These are phyloP conservation scores for Caenorhabditis latens DNA, from an alignment of 1,140 invertebrate genomes.

Conservation along the genomic window DNA sequence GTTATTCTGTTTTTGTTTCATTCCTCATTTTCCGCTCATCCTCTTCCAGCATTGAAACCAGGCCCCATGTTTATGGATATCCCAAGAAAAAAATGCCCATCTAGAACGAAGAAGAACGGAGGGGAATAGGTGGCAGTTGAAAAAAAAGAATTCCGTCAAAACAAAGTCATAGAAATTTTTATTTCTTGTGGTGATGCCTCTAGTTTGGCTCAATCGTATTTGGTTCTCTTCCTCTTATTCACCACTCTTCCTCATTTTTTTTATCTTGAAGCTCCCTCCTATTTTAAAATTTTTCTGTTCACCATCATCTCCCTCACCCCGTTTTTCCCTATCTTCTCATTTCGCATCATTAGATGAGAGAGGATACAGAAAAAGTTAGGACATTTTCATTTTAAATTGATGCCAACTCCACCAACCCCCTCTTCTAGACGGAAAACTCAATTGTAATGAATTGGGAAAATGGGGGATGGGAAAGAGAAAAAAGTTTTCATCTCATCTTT, in stretches of 20 bases:
- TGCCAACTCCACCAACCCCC: not conserved
- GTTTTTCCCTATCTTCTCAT: too few species aligned
- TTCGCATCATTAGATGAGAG: too few species aligned
- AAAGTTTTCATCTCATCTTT: not conserved
- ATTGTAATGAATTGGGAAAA: not conserved
- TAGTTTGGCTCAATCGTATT: conserved; percentile 49
- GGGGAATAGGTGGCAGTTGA: conserved; percentile 24
- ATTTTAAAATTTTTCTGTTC: not conserved
- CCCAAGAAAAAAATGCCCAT: not conserved
- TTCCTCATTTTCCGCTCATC: not conserved
- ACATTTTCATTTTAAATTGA: too few species aligned
- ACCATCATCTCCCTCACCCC: not conserved
- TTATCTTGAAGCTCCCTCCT: not conserved
- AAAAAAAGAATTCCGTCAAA: conserved; percentile 38
- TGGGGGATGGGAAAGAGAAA: not conserved
- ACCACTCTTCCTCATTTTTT: not conserved
- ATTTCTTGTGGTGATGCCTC: conserved; percentile 36
- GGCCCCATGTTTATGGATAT: conserved; percentile 44
- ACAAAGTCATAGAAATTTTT: conserved; percentile 55
- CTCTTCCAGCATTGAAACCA: not conserved
- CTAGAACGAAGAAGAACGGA: not conserved
- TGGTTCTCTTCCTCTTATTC: conserved; percentile 18
- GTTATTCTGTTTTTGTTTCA: conserved; percentile 34
- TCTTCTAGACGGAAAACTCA: not conserved
- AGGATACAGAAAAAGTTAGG: too few species aligned